These are phyloP conservation scores for Argynnis bischoffii DNA, from an alignment of 2,888 invertebrate species.

Conservation along the genomic window DNA sequence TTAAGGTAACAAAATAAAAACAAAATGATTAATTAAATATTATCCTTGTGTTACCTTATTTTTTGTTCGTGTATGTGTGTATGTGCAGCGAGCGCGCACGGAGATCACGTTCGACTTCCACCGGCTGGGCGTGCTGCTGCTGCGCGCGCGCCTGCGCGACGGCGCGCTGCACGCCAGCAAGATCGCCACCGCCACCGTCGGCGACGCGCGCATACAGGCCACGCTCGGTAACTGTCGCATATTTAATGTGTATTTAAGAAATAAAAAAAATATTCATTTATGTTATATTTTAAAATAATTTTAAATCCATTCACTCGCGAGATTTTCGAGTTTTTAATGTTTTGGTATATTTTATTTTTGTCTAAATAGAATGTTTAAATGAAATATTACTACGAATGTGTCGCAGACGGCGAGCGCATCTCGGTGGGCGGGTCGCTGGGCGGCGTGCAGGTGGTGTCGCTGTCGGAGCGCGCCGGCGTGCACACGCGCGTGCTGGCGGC, in stretches of 20 bases:
- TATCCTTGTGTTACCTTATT: no score
- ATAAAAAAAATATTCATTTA: no score
- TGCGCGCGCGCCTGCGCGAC: constrained; percentile 90
- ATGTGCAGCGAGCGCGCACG: constrained; percentile 80
- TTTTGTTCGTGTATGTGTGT: not conserved
- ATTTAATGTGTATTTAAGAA: not conserved
- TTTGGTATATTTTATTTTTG: not conserved
- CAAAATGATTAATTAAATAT: no score
- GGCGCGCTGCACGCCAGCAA: constrained; percentile 89
- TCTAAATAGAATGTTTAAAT: no score
- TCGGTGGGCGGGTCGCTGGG: constrained; percentile 93
- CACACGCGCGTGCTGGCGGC: constrained; percentile 94
- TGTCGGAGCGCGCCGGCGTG: constrained; percentile 86
- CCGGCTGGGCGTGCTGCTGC: constrained; percentile 92
- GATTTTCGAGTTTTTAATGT: no score
- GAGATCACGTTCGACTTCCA: constrained; percentile 97
- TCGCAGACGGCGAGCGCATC: constrained; percentile 66
- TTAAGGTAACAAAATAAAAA: constrained; percentile 40
- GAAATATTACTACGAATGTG: not conserved
- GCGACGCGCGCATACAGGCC: constrained; percentile 94
- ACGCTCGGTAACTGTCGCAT: constrained; percentile 82
- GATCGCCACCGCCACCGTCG: constrained; percentile 96
- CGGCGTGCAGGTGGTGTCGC: constrained; percentile 94
- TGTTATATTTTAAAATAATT: no score
- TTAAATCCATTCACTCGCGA: no score